These are phyloP conservation scores for Ariopsis seemanni DNA, from an alignment of 2,113 vertebrate genomes.

Conservation along the genomic window DNA sequence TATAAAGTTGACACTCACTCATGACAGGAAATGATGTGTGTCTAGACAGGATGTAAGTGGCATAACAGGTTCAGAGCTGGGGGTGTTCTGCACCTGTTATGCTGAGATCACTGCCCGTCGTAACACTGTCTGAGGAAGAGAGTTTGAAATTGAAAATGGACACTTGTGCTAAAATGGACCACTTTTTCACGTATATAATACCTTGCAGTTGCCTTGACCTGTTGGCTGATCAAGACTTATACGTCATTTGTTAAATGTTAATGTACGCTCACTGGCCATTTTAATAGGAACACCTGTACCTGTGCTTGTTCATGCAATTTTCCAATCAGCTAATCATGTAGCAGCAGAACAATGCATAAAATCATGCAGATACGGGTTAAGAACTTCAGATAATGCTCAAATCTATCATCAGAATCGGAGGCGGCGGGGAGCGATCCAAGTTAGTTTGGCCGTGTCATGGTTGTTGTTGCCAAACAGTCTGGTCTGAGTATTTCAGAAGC, in stretches of 20 bases:
- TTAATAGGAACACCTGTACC: background rate
- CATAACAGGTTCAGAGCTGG: conserved; percentile 20
- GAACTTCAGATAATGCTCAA: background rate
- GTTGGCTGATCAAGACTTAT: background rate
- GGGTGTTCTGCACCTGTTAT: conserved; percentile 34
- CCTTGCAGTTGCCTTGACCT: background rate
- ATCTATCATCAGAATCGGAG: background rate
- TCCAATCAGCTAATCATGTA: too few relatives aligned
- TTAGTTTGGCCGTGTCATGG: background rate
- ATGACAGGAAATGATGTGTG: conserved; percentile 53
- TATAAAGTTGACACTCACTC: conserved; percentile 22
- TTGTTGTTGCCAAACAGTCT: background rate
- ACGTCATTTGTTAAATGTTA: background rate
- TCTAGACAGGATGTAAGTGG: conserved; percentile 58
- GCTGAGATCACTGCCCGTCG: conserved; percentile 12
- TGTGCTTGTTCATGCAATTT: too few relatives aligned
- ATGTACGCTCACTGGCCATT: background rate
- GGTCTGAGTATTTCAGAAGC: background rate
- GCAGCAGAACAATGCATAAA: too few relatives aligned
- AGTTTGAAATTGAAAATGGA: background rate
- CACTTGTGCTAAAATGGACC: background rate
- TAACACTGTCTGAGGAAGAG: background rate
- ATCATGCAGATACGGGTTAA: too few relatives aligned
- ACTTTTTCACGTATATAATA: background rate
- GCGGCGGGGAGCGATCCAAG: too few relatives aligned